These are phyloP conservation scores for Palythoa grandiflora DNA, from an alignment of 92 coral and sea anemone genomes.

Conservation along the genomic window DNA sequence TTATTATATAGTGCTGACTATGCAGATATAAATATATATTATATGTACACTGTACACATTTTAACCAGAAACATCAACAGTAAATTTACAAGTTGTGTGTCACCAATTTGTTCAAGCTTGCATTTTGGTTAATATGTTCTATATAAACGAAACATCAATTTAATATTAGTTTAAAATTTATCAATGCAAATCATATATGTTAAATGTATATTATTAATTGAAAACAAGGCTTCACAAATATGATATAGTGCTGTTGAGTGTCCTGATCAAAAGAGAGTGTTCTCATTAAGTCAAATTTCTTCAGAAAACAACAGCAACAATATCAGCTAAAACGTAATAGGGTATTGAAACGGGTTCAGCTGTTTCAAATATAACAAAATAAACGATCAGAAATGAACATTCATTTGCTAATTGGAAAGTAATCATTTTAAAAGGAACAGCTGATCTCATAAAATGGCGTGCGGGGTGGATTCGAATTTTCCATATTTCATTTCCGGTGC, in stretches of 20 bases:
- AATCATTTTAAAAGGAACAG: conserved; percentile 3
- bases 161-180: too few species aligned
- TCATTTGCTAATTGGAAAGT: conserved; percentile 28
- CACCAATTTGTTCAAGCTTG: background rate
- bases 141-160: background rate
- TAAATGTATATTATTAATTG: too few species aligned
- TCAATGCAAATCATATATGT: too few species aligned
- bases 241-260: too few species aligned
- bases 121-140: background rate
- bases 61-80: too few species aligned
- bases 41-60: too few species aligned
- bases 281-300: background rate
- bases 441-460: conserved; percentile 2
- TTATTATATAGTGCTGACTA: too few species aligned
- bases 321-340: background rate
- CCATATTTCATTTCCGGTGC: conserved; percentile 16
- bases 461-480: background rate
- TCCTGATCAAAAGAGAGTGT: background rate
- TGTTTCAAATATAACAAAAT: background rate
- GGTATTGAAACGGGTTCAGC: background rate
- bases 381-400: conserved; percentile 6
- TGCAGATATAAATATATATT: too few species aligned
- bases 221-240: too few species aligned
- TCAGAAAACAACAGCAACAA: background rate
- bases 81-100: too few species aligned